Conservation (phyloP, 2,797 vertebrate species). For the Chelonia mydas region DNA sequence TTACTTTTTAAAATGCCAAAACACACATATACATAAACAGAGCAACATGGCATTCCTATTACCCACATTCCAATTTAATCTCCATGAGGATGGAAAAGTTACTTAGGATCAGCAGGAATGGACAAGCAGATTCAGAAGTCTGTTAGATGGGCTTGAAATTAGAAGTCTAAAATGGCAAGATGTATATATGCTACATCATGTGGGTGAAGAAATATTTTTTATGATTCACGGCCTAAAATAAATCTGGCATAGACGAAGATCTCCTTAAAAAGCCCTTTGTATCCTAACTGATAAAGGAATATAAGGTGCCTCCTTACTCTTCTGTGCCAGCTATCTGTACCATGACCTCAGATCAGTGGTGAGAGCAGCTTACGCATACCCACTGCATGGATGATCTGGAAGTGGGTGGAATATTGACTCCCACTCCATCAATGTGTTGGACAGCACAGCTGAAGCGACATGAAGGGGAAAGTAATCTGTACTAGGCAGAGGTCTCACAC, state of each 20-base stretch:
- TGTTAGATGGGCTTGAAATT: constrained; percentile 20
- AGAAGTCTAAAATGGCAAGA: constrained; percentile 7
- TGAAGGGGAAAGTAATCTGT: neutral
- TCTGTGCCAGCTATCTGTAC: neutral
- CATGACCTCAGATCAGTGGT: neutral
- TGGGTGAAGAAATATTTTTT: neutral
- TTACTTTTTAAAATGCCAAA: constrained; percentile 15
- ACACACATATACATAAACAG: constrained; percentile 56
- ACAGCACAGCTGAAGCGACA: neutral
- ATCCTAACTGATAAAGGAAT: neutral
- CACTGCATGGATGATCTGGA: neutral
- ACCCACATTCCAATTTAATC: constrained; percentile 43
- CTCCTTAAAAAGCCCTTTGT: neutral
- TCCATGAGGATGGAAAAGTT: neutral
- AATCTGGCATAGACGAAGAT: neutral
- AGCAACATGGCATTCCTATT: constrained; percentile 62
- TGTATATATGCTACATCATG: neutral
- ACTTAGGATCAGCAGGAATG: neutral
- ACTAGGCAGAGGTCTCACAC: neutral
- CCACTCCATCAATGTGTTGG: no score
- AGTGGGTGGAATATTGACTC: no score
- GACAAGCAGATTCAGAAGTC: neutral
- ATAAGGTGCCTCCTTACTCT: neutral
- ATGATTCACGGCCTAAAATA: constrained; percentile 1
- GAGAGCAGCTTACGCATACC: neutral